phyloP scores from a whole-genome alignment of 1,140 invertebrate genomes.

The Coelopa frigida region DNA sequence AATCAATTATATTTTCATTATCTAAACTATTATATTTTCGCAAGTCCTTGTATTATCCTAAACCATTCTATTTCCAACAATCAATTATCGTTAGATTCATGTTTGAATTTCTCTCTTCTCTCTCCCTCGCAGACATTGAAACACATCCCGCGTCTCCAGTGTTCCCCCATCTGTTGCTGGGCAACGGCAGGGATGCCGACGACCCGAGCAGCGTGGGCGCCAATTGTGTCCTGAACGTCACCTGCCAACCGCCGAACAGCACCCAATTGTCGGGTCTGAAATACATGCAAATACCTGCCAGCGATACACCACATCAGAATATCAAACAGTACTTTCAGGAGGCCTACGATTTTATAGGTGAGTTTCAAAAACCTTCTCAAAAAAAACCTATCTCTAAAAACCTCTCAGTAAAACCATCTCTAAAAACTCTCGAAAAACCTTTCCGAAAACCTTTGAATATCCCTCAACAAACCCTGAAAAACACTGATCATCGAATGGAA shows the following conservation, averaged over 20 bases:
- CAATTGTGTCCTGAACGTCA: slow-evolving; percentile 75
- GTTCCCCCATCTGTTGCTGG: slow-evolving; percentile 80
- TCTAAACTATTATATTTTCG: too few relatives aligned
- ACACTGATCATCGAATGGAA: too few relatives aligned
- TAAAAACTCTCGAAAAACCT: too few relatives aligned
- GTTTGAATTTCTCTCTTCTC: slow-evolving; percentile 16
- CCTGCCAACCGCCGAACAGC: slow-evolving; percentile 66
- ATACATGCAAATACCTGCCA: slow-evolving; percentile 76
- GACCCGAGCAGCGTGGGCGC: slow-evolving; percentile 66
- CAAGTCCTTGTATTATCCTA: too few relatives aligned
- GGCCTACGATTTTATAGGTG: slow-evolving; percentile 85
- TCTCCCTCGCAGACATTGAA: slow-evolving; percentile 56
- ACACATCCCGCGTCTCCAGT: slow-evolving; percentile 71
- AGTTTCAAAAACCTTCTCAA: too few relatives aligned
- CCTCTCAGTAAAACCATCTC: too few relatives aligned
- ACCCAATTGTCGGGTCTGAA: slow-evolving; percentile 64
- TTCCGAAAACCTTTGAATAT: too few relatives aligned
- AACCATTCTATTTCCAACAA: too few relatives aligned
- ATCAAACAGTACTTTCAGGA: slow-evolving; percentile 89
- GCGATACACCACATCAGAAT: slow-evolving; percentile 81
- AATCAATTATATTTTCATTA: too few relatives aligned
- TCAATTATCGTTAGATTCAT: too few relatives aligned
- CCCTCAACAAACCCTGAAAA: too few relatives aligned
- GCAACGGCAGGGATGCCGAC: slow-evolving; percentile 76
- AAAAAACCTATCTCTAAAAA: too few relatives aligned